Conservation (phyloP, 2,888 invertebrate species). For the Sphaerophoria taeniata region DNA sequence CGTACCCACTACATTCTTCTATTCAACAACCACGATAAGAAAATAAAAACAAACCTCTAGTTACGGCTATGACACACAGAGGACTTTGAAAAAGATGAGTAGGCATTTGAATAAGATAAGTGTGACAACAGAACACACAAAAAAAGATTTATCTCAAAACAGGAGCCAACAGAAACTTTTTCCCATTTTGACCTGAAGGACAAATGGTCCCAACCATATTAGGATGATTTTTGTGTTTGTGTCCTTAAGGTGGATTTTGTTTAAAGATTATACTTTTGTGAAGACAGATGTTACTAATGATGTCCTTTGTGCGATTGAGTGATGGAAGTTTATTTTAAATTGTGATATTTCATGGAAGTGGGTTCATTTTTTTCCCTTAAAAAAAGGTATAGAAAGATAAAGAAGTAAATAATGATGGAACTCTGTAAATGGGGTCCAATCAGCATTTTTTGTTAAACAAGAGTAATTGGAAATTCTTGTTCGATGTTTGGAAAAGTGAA, state of each 20-base stretch:
- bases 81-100: slow-evolving; percentile 15
- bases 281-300: slow-evolving; percentile 25
- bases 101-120: slow-evolving; percentile 35
- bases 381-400: neutral
- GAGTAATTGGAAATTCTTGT: slow-evolving; percentile 20
- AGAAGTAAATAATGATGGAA: neutral
- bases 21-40: slow-evolving; percentile 25
- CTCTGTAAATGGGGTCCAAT: slow-evolving; percentile 27
- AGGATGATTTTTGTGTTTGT: slow-evolving; percentile 23
- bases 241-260: slow-evolving; percentile 11
- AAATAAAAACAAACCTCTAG: slow-evolving; percentile 13
- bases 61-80: slow-evolving; percentile 11
- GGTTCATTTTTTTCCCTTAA: neutral
- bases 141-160: slow-evolving; percentile 15
- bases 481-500: neutral
- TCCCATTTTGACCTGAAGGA: slow-evolving; percentile 34
- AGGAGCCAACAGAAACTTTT: neutral
- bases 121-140: slow-evolving; percentile 14
- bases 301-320: slow-evolving; percentile 29
- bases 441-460: slow-evolving; percentile 11
- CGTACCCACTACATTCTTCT: neutral
- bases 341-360: slow-evolving; percentile 21
- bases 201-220: slow-evolving; percentile 21
- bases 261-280: slow-evolving; percentile 25
- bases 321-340: slow-evolving; percentile 23